phyloP scores from a whole-genome alignment of 1,140 invertebrate genomes.

The Yoshiicerus persimilis region DNA sequence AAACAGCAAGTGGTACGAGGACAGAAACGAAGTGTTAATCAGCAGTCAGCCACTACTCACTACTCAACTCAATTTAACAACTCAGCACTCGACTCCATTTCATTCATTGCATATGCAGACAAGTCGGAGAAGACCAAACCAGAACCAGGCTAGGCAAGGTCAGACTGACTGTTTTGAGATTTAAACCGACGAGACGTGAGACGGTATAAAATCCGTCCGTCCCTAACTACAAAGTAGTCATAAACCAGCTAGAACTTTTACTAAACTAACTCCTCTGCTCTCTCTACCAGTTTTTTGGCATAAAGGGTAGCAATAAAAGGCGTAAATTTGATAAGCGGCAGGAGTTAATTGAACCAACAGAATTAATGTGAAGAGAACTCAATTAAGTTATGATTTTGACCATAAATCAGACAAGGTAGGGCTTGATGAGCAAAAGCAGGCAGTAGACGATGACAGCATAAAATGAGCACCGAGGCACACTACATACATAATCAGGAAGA shows the following conservation, averaged over 20 bases:
- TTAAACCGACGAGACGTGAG: not conserved
- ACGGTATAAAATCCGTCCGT: not conserved
- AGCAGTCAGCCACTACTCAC: constrained; percentile 11
- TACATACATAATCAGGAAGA: not conserved
- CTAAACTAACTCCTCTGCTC: not conserved
- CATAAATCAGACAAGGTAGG: not conserved
- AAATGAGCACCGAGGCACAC: not conserved
- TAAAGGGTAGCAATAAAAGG: constrained; percentile 16
- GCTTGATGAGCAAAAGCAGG: not conserved
- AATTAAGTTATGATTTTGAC: constrained; percentile 15
- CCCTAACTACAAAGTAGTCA: not conserved
- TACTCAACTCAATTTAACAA: constrained; percentile 18
- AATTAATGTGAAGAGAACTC: constrained; percentile 22
- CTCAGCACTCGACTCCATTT: not conserved
- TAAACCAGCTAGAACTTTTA: not conserved
- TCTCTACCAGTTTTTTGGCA: constrained; percentile 13
- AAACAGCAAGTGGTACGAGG: not conserved
- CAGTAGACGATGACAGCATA: not conserved
- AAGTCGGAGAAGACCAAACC: not conserved
- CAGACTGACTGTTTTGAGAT: not conserved
- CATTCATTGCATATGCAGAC: constrained; percentile 5
- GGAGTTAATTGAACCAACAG: constrained; percentile 19
- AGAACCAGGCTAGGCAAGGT: not conserved
- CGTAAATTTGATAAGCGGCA: constrained; percentile 19
- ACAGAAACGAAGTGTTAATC: constrained; percentile 6